Percentiles rank a stretch among this genome's conserved stretches.
Conservation (phyloP, 2,888 invertebrate genomes). For the Leptopterna dolabrata region DNA sequence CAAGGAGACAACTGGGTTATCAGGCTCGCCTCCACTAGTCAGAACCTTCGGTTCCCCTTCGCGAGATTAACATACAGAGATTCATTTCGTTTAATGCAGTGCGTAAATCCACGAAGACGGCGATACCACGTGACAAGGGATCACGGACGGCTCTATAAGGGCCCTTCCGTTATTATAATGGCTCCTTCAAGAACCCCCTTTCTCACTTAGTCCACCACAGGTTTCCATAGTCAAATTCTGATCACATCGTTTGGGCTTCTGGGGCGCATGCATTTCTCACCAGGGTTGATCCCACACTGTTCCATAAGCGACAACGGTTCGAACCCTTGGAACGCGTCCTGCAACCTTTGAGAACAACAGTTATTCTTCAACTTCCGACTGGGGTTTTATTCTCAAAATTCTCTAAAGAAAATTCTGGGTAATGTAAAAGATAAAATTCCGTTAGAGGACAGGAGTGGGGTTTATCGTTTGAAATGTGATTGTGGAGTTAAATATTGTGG, state of each 20-base stretch:
- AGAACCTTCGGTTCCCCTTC: background rate
- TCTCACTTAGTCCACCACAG: background rate
- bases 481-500: too few species aligned
- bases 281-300: background rate
- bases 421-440: too few species aligned
- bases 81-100: constrained; percentile 55
- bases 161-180: background rate
- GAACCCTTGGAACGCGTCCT: background rate
- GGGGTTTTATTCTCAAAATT: too few species aligned
- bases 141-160: constrained; percentile 41
- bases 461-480: too few species aligned
- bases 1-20: background rate
- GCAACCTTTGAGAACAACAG: too few species aligned
- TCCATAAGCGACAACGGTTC: background rate
- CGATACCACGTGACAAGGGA: constrained; percentile 20
- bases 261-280: background rate
- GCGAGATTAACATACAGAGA: constrained; percentile 53
- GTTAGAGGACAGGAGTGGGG: too few species aligned
- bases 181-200: background rate
- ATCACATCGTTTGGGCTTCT: constrained; percentile 1
- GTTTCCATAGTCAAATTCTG: constrained; percentile 32
- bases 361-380: too few species aligned
- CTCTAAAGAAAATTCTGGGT: too few species aligned
- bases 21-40: background rate
- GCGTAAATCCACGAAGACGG: constrained; percentile 53